A percentile compares a stretch with the other conserved stretches of the same genome.
phyloP scores from a whole-genome alignment of 2,113 vertebrate genomes.

The Lepisosteus oculatus region DNA sequence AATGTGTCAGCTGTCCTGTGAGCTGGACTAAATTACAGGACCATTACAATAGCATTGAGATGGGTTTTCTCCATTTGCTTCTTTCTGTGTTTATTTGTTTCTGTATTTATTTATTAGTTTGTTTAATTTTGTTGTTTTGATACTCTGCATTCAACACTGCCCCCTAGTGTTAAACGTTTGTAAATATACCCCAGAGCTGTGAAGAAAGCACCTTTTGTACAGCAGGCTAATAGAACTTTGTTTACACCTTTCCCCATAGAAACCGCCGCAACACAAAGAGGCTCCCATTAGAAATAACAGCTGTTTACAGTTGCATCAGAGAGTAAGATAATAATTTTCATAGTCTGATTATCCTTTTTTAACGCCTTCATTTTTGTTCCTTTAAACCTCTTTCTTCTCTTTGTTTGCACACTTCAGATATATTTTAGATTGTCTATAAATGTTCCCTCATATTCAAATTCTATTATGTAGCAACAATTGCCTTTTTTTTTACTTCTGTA shows the following conservation, averaged over 20 bases:
- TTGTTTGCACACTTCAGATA: conserved; percentile 32
- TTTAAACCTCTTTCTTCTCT: conserved; percentile 53
- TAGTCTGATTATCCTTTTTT: conserved; percentile 49
- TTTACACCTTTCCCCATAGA: conserved; percentile 65
- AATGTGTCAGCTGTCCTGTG: conserved; percentile 1
- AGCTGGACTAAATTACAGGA: conserved; percentile 26
- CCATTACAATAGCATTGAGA: not conserved
- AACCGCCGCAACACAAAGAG: conserved; percentile 70
- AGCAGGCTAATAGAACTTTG: conserved; percentile 51
- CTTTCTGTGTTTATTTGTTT: conserved; percentile 59
- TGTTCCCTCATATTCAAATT: not conserved
- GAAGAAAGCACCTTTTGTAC: conserved; percentile 32
- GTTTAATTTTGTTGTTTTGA: conserved; percentile 34
- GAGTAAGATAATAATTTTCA: conserved; percentile 60
- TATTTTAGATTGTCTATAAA: not conserved
- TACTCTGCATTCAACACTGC: conserved; percentile 26
- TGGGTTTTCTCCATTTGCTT: conserved; percentile 56
- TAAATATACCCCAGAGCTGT: conserved; percentile 14
- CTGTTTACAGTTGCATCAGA: conserved; percentile 76
- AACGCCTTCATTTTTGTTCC: not conserved
- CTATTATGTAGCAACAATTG: not conserved
- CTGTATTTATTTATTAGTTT: conserved; percentile 29
- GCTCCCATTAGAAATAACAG: conserved; percentile 65
- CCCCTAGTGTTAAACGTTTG: conserved; percentile 31
- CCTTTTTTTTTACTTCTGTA: too few relatives aligned